A percentile compares a stretch with the other conserved stretches of the same genome.
These are phyloP conservation scores for Dryoscopus gambensis DNA, from an alignment of 2,113 vertebrate genomes.

Conservation along the genomic window DNA sequence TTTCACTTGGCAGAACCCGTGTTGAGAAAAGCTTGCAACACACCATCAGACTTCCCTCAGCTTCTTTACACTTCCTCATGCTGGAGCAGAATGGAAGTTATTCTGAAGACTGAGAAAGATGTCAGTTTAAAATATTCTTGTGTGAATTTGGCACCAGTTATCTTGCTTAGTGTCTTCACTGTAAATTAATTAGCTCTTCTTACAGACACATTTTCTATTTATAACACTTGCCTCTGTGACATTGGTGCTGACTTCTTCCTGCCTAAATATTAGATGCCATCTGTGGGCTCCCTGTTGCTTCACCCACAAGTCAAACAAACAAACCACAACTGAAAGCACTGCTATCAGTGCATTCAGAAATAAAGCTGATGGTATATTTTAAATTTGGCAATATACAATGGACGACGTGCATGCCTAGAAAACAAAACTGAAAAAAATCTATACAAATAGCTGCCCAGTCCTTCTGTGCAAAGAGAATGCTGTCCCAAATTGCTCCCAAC, in stretches of 20 bases:
- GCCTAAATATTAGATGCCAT: conserved; percentile 25
- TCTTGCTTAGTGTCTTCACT: conserved; percentile 1
- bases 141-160: not conserved
- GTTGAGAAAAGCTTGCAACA: not conserved
- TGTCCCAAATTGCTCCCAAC: not conserved
- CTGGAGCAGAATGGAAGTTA: not conserved
- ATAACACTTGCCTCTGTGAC: conserved; percentile 6
- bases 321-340: conserved; percentile 18
- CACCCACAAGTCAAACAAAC: conserved; percentile 53
- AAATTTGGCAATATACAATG: not conserved
- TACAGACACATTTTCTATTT: conserved; percentile 53
- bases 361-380: not conserved
- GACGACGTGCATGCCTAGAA: rapidly evolving
- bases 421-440: not conserved
- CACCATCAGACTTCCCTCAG: not conserved
- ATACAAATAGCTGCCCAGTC: not conserved
- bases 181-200: conserved; percentile 54
- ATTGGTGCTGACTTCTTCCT: not conserved
- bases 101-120: not conserved
- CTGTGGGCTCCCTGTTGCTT: conserved; percentile 14
- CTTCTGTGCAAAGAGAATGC: not conserved
- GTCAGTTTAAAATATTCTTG: conserved; percentile 17
- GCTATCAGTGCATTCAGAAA: not conserved
- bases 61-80: not conserved
- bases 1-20: not conserved